Base-by-base conservation (phyloP, 2,113 vertebrate species). In the Grantiella picta region DNA sequence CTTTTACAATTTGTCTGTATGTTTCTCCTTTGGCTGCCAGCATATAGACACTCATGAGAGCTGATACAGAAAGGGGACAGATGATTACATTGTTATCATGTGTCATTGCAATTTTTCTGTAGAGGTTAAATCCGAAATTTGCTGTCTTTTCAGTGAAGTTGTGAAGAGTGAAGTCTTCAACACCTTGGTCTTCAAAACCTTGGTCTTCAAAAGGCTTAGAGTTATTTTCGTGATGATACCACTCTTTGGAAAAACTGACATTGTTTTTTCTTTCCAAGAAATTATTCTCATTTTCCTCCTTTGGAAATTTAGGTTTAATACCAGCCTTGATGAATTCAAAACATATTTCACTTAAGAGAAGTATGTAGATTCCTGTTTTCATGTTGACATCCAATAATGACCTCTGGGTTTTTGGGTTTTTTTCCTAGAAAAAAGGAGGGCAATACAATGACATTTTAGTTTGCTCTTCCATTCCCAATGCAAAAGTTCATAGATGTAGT, bases 121-220 rank as follows among this genome's bases (percentile, higher is more conserved):
- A 99, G 40, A 99, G 98, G 73, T 98, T 98, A 97, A 99, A 99
- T 56, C 99, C 99, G 89, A 99, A 99, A 95, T 98, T 98, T 49
- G 97, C 97, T 70, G 98, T 99, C 86, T 97, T 98, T 79, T 97
- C 96, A 23, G 98, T 97, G n/a, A 99, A 98, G 85, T 98, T 96
- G 36, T 96, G 85, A 56, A 98, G 92, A 64, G 97, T 96, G 57
- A 97, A 61, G 2, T 24, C 69, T 38, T 80, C 49, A 5, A 71
- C 61, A 35, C 53, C 33, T 53, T 11, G 35, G 6, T 87, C 64
- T 36, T 77, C 54, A 7, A 82, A 66, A 35, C 60, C 28, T 45
- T 13, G 42, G 5, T 78, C n/a, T 49, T 69, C 82, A 65, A 15
- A 36, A 61, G 60, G 14, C 31, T 88, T 64, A 15, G 86, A 69